phyloP scores from a whole-genome alignment of 1,140 invertebrate genomes.

The Anastrepha ludens region DNA sequence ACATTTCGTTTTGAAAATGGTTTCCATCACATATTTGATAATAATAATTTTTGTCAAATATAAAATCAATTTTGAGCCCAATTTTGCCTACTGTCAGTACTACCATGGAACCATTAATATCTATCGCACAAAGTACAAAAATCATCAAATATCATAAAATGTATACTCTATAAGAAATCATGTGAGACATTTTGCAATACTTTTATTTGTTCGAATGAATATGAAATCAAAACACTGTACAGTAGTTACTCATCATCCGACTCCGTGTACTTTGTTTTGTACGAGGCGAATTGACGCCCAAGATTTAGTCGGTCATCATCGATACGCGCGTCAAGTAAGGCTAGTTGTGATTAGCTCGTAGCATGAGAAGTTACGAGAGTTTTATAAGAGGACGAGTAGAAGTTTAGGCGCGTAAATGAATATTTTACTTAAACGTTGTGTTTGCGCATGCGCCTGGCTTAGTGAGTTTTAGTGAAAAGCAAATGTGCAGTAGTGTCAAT shows the following conservation, averaged over 20 bases:
- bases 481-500: neutral
- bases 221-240: neutral
- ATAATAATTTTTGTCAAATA: no score
- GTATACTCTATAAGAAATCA: no score
- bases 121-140: no score
- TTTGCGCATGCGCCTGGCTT: neutral
- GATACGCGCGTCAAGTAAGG: slow-evolving; percentile 30
- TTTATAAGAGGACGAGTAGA: neutral
- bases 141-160: no score
- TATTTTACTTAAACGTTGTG: neutral
- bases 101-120: no score
- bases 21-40: no score
- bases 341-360: neutral
- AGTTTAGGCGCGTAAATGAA: neutral
- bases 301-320: slow-evolving; percentile 23
- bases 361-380: neutral
- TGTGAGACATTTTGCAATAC: no score
- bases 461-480: neutral
- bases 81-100: no score
- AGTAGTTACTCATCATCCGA: neutral
- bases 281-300: neutral
- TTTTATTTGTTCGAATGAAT: neutral
- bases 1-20: no score
- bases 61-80: no score
- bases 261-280: neutral